These are phyloP conservation scores for Acanthosepion esculentum DNA, from an alignment of 2,888 invertebrate species.

Conservation along the genomic window DNA sequence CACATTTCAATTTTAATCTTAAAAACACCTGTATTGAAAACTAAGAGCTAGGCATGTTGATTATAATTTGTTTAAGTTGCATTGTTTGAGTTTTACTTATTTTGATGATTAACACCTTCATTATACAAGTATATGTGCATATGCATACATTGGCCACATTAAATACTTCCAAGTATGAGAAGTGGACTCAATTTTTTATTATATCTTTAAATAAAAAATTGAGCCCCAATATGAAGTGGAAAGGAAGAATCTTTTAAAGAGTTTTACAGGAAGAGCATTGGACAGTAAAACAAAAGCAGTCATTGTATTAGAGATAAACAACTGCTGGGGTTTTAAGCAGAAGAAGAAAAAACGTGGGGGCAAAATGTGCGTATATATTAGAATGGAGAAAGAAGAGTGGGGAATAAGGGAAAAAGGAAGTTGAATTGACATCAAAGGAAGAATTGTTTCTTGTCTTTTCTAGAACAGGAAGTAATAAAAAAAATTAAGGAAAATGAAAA, in stretches of 20 bases:
- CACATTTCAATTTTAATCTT: no score
- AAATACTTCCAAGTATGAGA: no score
- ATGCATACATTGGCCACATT: no score
- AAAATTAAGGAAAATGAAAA: neutral
- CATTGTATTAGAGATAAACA: neutral
- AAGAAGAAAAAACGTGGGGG: neutral
- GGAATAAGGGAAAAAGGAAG: neutral
- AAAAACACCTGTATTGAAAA: no score
- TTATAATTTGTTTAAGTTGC: no score
- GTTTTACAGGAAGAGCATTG: neutral
- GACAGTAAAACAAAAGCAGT: neutral
- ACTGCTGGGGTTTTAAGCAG: neutral
- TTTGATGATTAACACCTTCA: no score
- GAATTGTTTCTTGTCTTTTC: neutral
- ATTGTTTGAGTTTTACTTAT: no score
- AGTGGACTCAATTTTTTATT: neutral
- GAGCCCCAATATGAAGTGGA: neutral
- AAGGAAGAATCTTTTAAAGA: neutral
- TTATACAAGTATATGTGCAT: no score
- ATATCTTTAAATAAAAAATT: neutral
- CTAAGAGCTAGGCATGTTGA: no score
- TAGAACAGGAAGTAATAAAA: conserved; percentile 33
- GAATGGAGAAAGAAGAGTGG: neutral
- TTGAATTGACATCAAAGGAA: conserved; percentile 12
- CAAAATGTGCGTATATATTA: neutral